Evolutionary conservation across 2,888 invertebrate species (phyloP).

Genomic region (Fabriciana adippe): DNA sequence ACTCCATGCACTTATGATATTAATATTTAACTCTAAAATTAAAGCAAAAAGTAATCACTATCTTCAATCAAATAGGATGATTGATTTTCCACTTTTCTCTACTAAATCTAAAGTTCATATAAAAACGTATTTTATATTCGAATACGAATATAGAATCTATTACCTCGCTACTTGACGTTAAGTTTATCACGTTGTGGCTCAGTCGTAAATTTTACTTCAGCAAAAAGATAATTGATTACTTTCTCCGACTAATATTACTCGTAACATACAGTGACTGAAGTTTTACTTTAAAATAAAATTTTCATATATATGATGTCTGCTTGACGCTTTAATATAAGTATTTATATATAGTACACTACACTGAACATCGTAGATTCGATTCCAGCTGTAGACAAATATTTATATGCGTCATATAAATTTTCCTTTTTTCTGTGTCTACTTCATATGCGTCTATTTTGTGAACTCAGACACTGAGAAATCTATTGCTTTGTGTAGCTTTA

Average conservation of each 20-base stretch:
- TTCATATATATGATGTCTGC: too few species aligned
- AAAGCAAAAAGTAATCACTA: constrained; percentile 1
- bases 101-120: constrained; percentile 20
- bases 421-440: too few species aligned
- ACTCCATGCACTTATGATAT: too few species aligned
- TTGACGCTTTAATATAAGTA: too few species aligned
- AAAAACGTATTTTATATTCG: constrained; percentile 33
- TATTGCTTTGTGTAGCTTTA: too few species aligned
- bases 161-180: constrained; percentile 13
- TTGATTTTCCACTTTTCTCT: constrained; percentile 24
- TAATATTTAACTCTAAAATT: constrained; percentile 5
- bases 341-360: too few species aligned
- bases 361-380: too few species aligned
- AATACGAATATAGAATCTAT: constrained; percentile 29
- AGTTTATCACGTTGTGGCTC: constrained; percentile 24
- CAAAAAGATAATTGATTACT: constrained; percentile 30
- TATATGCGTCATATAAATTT: too few species aligned
- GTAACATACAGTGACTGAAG: background rate
- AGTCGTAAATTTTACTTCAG: constrained; percentile 27
- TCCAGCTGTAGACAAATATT: too few species aligned
- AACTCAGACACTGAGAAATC: too few species aligned
- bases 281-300: too few species aligned
- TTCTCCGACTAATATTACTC: constrained; percentile 10
- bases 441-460: too few species aligned
- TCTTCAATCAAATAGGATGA: constrained; percentile 32